Evolutionary conservation across 2,888 invertebrate species (phyloP).

Genomic region (Drosophila demipolita): DNA sequence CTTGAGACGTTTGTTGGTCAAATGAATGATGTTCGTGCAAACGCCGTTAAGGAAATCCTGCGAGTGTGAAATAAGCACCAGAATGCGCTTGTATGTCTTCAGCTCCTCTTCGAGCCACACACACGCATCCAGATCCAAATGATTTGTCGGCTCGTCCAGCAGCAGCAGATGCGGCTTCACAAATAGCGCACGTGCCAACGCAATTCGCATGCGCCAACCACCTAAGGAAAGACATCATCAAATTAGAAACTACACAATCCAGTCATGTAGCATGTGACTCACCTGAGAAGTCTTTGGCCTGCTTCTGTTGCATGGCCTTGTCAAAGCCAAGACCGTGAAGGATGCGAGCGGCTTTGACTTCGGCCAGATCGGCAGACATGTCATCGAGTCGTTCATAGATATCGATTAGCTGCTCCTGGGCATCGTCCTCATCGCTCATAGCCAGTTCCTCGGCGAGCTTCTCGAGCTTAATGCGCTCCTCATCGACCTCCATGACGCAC

Average conservation of each 20-base stretch:
- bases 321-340: constrained; percentile 98
- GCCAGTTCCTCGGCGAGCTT: constrained; percentile 95
- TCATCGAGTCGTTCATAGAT: constrained; percentile 99
- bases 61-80: constrained; percentile 99
- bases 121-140: constrained; percentile 99
- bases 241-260: background rate
- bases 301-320: constrained; percentile 92
- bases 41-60: constrained; percentile 99
- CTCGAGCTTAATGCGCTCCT: constrained; percentile 95
- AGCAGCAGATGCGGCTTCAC: constrained; percentile 98
- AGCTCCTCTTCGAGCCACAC: constrained; percentile 99
- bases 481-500: constrained; percentile 99
- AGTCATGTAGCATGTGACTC: constrained; percentile 16
- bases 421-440: constrained; percentile 94
- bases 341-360: constrained; percentile 96
- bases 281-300: constrained; percentile 93
- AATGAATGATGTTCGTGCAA: constrained; percentile 97
- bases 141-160: constrained; percentile 99
- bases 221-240: constrained; percentile 84
- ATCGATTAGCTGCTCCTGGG: constrained; percentile 98
- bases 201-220: constrained; percentile 99
- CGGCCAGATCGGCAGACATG: constrained; percentile 97
- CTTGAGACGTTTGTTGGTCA: constrained; percentile 96
- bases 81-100: constrained; percentile 97
- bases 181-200: constrained; percentile 97